A percentile compares a stretch with the other conserved stretches of the same genome.
Evolutionary conservation across 2,888 invertebrate species (phyloP).

Genomic region (Galeruca laticollis): DNA sequence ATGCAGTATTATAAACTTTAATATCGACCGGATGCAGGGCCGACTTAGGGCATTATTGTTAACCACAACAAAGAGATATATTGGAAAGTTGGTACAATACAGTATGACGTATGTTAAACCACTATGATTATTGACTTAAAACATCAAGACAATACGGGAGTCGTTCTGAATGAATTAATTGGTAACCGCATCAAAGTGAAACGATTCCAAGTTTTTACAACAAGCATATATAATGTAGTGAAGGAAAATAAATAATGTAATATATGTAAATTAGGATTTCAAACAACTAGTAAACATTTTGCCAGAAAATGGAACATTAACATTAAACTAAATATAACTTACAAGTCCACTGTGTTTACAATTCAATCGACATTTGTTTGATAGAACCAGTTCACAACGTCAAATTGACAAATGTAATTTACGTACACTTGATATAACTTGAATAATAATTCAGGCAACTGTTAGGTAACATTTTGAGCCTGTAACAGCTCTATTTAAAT

Average conservation of each 20-base stretch:
- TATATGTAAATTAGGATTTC: not conserved
- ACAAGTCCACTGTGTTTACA: too few relatives aligned
- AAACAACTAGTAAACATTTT: not conserved
- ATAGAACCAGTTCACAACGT: too few relatives aligned
- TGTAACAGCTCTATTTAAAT: too few relatives aligned
- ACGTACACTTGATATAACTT: too few relatives aligned
- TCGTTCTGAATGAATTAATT: slow-evolving; percentile 1
- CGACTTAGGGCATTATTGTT: slow-evolving; percentile 1
- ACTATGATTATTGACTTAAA: not conserved
- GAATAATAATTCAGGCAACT: too few relatives aligned
- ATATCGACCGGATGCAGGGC: slow-evolving; percentile 2
- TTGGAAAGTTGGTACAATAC: not conserved
- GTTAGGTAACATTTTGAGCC: too few relatives aligned
- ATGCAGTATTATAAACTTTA: slow-evolving; percentile 1
- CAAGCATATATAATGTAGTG: not conserved
- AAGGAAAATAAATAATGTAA: not conserved
- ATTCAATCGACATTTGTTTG: too few relatives aligned
- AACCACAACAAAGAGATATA: slow-evolving; percentile 2
- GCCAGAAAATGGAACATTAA: not conserved
- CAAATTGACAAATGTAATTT: too few relatives aligned
- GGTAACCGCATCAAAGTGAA: not conserved
- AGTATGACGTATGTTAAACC: not conserved
- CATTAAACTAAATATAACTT: too few relatives aligned
- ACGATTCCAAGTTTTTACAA: not conserved
- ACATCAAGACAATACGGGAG: not conserved